Conservation (phyloP, 2,888 invertebrate species). For the Aromia moschata region DNA sequence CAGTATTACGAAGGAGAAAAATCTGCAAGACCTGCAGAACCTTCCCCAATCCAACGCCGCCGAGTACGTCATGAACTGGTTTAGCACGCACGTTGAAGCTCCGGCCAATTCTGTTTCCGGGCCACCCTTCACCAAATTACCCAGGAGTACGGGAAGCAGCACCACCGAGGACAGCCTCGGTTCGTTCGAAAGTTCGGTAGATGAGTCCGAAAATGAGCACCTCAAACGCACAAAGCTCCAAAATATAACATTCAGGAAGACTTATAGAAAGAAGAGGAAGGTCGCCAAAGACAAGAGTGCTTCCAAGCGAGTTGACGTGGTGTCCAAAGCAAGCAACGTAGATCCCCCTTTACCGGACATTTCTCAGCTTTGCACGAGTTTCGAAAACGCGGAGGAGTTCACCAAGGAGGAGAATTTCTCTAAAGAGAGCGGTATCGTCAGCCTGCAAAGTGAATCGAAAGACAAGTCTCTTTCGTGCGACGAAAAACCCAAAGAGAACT, state of each 20-base stretch:
- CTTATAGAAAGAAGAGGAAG: conserved; percentile 45
- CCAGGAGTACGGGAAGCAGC: conserved; percentile 16
- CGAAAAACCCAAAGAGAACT: background rate
- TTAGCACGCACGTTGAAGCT: conserved; percentile 47
- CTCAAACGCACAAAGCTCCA: conserved; percentile 31
- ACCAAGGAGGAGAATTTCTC: conserved; percentile 41
- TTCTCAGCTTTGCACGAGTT: conserved; percentile 5
- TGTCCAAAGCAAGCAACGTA: background rate
- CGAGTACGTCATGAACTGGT: conserved; percentile 59
- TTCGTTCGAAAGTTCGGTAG: conserved; percentile 45
- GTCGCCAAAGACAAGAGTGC: conserved; percentile 14
- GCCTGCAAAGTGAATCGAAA: conserved; percentile 46
- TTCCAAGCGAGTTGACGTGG: background rate
- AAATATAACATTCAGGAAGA: conserved; percentile 49
- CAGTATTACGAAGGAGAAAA: conserved; percentile 42
- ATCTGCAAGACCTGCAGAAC: conserved; percentile 31
- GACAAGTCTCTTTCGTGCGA: conserved; percentile 1
- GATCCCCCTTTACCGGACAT: background rate
- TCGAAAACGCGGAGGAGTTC: conserved; percentile 16
- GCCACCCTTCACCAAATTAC: conserved; percentile 20
- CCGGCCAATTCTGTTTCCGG: no score
- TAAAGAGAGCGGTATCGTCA: conserved; percentile 56
- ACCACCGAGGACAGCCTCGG: conserved; percentile 31
- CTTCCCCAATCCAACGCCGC: conserved; percentile 54
- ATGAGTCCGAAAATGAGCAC: conserved; percentile 49